Evolutionary conservation across 2,113 vertebrate genomes (phyloP), one percentile per base, ranked within the genome.

Genomic region (Albula goreensis): DNA sequence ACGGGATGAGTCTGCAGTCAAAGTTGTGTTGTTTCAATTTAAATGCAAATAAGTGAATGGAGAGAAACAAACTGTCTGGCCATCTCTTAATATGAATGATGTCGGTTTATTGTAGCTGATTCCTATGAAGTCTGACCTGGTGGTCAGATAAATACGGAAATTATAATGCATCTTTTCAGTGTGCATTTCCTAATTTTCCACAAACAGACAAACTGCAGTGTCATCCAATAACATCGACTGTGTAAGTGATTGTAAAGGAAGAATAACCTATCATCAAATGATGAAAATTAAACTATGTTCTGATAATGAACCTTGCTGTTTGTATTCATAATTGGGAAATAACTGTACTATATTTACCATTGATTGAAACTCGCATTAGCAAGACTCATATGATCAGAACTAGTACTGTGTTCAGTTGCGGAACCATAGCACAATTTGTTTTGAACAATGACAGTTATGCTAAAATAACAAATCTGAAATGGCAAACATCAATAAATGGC

Each of bases 41-140:
- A 85, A 85, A 85, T 85, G 85, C 85, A 85, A 85, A 85, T 85
- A 80, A 70, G 85, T 56, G 50, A 85, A 85, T 85, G 48, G 78
- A 85, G 81, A 31, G 78, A 85, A 85, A 80, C 85, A 85, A 81
- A 80, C 50, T 85, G 56, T 57, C 81, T 48, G 66, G 78, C 53
- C 78, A n/a, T 80, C 63, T 80, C 77, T 51, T 85, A 81, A 81
- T 85, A 80, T 80, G 17, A 85, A 60, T 56, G 53, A 66, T 63
- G 85, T 51, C 50, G 3, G 85, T 85, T 80, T 80, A 22, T 52
- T 79, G 80, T 17, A 41, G 57, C 41, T 13, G 56, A 50, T 51
- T 19, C 78, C 10, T 50, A 85, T 79, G 31, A 78, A 79, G 84
- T 49, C 17, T 79, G 78, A 49, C 25, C 31, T 41, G 9, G 53